Percentiles rank a stretch among this genome's conserved stretches.
phyloP scores from a whole-genome alignment of 2,113 vertebrate genomes.

The Tachycineta bicolor region DNA sequence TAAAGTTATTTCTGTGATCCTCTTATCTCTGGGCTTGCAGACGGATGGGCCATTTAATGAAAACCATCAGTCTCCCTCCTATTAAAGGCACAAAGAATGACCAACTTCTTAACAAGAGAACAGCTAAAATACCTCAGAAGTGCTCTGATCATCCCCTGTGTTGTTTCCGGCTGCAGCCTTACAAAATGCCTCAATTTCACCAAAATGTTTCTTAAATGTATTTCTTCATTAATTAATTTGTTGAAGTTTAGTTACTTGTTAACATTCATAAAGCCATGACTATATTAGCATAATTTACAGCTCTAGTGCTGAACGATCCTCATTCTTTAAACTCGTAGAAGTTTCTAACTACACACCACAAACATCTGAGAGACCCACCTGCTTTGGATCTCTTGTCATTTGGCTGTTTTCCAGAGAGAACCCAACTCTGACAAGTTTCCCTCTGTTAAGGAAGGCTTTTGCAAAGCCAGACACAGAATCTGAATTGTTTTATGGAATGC shows the following conservation, averaged over 20 bases:
- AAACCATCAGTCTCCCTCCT: background rate
- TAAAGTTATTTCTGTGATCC: slow-evolving; percentile 29
- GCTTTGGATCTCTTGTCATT: background rate
- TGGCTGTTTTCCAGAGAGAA: background rate
- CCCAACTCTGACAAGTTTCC: background rate
- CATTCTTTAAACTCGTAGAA: background rate
- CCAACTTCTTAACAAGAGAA: background rate
- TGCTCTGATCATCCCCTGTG: background rate
- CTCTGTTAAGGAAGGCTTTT: background rate
- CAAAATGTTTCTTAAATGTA: background rate
- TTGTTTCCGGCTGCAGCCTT: background rate
- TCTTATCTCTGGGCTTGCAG: slow-evolving; percentile 47
- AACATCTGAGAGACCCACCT: background rate
- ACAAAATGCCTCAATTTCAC: background rate
- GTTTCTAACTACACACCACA: background rate
- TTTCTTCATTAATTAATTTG: slow-evolving; percentile 7
- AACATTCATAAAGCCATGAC: background rate
- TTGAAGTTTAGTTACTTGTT: background rate
- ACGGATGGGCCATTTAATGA: background rate
- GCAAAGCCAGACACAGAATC: background rate
- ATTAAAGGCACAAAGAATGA: slow-evolving; percentile 4
- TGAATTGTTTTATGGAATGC: background rate
- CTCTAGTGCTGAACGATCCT: background rate
- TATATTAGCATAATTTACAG: background rate
- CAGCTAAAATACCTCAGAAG: background rate